Base-by-base conservation (phyloP, 1,140 invertebrate genomes). In the Temnothorax longispinosus region DNA sequence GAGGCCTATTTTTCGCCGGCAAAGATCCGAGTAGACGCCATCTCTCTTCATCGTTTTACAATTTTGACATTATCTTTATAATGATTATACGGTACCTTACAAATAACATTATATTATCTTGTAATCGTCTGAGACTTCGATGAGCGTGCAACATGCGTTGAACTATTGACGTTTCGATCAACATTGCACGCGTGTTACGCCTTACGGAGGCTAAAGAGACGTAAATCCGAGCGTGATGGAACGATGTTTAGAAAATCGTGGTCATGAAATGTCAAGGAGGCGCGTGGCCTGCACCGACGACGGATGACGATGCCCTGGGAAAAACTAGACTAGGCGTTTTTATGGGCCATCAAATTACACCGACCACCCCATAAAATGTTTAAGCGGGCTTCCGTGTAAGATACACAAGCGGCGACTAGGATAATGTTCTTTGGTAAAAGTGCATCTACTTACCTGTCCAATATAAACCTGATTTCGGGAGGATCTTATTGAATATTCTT, bases 261-360 rank as follows among this genome's bases (percentile, higher is more conserved):
- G 93, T 88, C 86, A 88, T 78, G 89, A 89, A 88, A 77, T 84
- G 89, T 87, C 88, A 89, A 92, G 80, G 72, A 85, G 92, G 78
- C 93, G 89, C 92, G 92, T 92, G 93, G 85, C 91, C 80, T 87
- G 76, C 67, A 89, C 90, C 77, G 84, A 88, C 88, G 87, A 89
- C 91, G 92, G 90, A 93, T 92, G 91, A 92, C 89, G 90, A 89
- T 88, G 92, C 92, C 92, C 88, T 91, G 89, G 93, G 94, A 95
- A 95, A 95, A 95, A 95, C 95, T 95, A 93, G 93, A 93, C 94
- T 93, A 95, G 93, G 93, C 94, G 87, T 95, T 95, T 94, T 95
- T 95, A 95, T 95, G 95, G 94, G 94, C 94, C 94, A 95, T 95
- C 94, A 95, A 95, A 95, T 95, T 95, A 95, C 95, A 93, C 90